phyloP scores from a whole-genome alignment of 2,888 invertebrate species.

The Eupithecia tripunctaria region DNA sequence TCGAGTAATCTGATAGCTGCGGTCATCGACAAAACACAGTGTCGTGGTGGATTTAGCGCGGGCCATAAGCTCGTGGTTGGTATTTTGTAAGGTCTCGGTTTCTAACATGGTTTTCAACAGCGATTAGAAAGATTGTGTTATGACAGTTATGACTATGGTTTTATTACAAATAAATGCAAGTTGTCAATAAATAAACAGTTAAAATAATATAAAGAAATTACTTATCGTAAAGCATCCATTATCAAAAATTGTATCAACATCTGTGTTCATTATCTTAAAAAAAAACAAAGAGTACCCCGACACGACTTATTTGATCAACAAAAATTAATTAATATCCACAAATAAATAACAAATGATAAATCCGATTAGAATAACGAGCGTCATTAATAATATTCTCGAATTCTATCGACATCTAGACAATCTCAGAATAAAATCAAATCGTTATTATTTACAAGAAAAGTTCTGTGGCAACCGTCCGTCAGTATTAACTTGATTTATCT shows the following conservation, averaged over 20 bases:
- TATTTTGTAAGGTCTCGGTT: constrained; percentile 32
- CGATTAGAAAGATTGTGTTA: neutral
- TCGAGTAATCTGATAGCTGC: constrained; percentile 65
- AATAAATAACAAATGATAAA: constrained; percentile 40
- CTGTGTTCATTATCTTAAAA: neutral
- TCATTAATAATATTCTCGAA: constrained; percentile 57
- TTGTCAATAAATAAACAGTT: too few relatives aligned
- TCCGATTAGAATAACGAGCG: constrained; percentile 55
- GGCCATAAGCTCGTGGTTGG: constrained; percentile 21
- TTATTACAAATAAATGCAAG: neutral
- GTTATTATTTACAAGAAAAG: constrained; percentile 64
- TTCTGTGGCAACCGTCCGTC: constrained; percentile 56
- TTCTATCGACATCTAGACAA: constrained; percentile 58
- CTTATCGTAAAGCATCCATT: too few relatives aligned
- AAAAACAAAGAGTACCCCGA: neutral
- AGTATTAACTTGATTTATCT: constrained; percentile 72
- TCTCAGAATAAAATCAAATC: constrained; percentile 63
- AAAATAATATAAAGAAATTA: too few relatives aligned
- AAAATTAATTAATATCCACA: constrained; percentile 35
- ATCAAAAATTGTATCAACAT: neutral
- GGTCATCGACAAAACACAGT: constrained; percentile 74
- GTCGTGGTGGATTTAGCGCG: constrained; percentile 61
- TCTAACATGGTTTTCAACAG: neutral
- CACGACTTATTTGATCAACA: constrained; percentile 14
- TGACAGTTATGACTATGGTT: neutral